Percentiles rank a stretch among this genome's conserved stretches.
phyloP scores from a whole-genome alignment of 2,797 vertebrate genomes.

The Sciurus carolinensis region DNA sequence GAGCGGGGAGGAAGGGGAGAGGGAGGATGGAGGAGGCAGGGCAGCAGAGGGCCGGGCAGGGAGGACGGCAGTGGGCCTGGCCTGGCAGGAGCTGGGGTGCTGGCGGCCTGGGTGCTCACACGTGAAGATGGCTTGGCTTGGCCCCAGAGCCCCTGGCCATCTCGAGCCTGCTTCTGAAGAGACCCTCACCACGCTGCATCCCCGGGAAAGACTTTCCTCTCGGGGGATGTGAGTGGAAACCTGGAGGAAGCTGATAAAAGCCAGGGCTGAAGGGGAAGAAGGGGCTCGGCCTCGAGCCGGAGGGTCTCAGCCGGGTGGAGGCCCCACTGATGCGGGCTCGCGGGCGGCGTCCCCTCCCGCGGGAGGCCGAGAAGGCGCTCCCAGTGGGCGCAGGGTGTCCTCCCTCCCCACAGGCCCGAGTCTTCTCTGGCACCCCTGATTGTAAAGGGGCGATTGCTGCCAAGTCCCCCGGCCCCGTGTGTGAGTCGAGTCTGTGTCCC shows the following conservation, averaged over 20 bases:
- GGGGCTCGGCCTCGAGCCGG: not conserved
- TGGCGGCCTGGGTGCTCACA: not conserved
- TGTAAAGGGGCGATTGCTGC: not conserved
- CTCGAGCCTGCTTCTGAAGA: not conserved
- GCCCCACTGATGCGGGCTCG: fast-evolving
- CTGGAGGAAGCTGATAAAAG: not conserved
- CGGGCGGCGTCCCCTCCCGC: fast-evolving
- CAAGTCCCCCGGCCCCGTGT: not conserved
- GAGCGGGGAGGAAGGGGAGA: not conserved
- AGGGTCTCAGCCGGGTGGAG: not conserved
- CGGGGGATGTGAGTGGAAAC: not conserved
- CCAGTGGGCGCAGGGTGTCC: not conserved
- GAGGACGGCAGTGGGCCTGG: not conserved
- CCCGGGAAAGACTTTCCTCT: not conserved
- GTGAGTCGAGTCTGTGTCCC: fast-evolving
- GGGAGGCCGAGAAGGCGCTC: not conserved
- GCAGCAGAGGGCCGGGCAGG: too few species aligned
- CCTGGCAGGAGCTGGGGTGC: not conserved
- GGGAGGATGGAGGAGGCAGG: too few species aligned
- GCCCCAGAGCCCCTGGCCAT: not conserved
- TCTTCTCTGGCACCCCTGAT: not conserved
- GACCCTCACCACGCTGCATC: not conserved
- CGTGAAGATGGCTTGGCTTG: not conserved
- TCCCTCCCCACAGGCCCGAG: not conserved
- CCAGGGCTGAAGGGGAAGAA: not conserved